A percentile compares a stretch with the other conserved stretches of the same genome.
phyloP scores from a whole-genome alignment of 2,797 vertebrate species.

The Phataginus tetradactyla region DNA sequence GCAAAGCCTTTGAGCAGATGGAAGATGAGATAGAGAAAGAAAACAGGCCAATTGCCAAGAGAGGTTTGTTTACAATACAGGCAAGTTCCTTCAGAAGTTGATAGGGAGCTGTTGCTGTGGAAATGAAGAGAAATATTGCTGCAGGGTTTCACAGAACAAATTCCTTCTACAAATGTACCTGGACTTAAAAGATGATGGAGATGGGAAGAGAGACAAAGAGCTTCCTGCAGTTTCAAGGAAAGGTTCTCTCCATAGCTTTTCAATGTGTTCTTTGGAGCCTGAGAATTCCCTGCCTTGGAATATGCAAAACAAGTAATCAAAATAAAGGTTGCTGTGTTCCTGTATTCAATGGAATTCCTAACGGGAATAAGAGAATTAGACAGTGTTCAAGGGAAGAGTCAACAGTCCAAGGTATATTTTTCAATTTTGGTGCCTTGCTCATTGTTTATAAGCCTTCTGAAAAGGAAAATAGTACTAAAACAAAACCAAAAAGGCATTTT shows the following conservation, averaged over 20 bases:
- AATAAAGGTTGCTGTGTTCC: neutral
- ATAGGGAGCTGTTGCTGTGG: slow-evolving; percentile 73
- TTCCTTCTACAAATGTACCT: slow-evolving; percentile 75
- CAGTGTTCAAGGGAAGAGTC: neutral
- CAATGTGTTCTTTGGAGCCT: neutral
- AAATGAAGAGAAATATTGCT: slow-evolving; percentile 75
- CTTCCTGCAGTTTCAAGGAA: slow-evolving; percentile 73
- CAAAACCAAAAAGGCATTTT: neutral
- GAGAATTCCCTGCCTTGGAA: neutral
- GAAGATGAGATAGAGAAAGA: slow-evolving; percentile 79
- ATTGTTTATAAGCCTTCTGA: neutral
- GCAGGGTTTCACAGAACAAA: slow-evolving; percentile 72
- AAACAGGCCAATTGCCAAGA: slow-evolving; percentile 77
- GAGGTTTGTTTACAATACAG: slow-evolving; percentile 78
- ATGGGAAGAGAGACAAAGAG: slow-evolving; percentile 64
- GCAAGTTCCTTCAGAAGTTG: slow-evolving; percentile 68
- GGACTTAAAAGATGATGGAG: slow-evolving; percentile 78
- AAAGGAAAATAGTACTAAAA: slow-evolving; percentile 40
- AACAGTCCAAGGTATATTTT: neutral
- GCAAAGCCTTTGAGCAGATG: slow-evolving; percentile 79
- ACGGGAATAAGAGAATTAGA: neutral
- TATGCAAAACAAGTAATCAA: neutral
- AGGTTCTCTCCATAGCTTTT: neutral
- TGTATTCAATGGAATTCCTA: neutral
- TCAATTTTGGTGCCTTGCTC: neutral